Evolutionary conservation across 2,113 vertebrate genomes (phyloP), one percentile per base, ranked within the genome.

Genomic region (Rhynchopsitta pachyrhyncha): DNA sequence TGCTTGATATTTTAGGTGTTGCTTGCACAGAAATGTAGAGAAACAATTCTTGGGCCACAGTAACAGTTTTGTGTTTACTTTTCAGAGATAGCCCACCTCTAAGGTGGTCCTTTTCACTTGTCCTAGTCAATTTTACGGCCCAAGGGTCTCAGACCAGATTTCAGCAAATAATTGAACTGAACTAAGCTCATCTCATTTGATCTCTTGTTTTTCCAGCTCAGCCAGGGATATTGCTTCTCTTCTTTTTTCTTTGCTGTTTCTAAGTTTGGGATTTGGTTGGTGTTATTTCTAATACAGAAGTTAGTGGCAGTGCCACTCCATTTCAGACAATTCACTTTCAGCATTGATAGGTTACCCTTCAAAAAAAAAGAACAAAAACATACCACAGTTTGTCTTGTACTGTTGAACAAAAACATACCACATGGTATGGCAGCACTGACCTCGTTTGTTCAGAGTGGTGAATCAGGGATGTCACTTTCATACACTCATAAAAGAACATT

Each of bases 261-360:
- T 4, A 50, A 6, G 6, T 39, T 46, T 33, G 8, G 5, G 5
- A 1, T 2, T 77, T 67, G 12, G 1, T 33, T 49, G 1, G 3
- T 10, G 3, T 53, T 68, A 23, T 55, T 82, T 79, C 50, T 42
- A 22, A 18, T 25, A 10, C 17, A 33, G 7, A 66, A 74, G 10
- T 73, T 41, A 57, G 7, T 60, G 37, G 9, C 14, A 11, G 31
- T 77, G 9, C 20, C 37, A 78, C n/a, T 82, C 42, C 16, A 22
- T 69, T 86, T 59, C 57, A 90, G 62, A 39, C 9, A 59, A 22
- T 9, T 22, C 5, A 4, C 24, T 78, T 80, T 28, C n/a, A 39
- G 67, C 25, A 19, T 5, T 74, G 9, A 17, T 24, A 13, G 4
- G 5, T 5, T 29, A 59, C 4, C 10, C 60, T 79, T 57, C 64